Evolutionary conservation across 2,888 invertebrate genomes (phyloP).

Genomic region (Pinctada fucata): DNA sequence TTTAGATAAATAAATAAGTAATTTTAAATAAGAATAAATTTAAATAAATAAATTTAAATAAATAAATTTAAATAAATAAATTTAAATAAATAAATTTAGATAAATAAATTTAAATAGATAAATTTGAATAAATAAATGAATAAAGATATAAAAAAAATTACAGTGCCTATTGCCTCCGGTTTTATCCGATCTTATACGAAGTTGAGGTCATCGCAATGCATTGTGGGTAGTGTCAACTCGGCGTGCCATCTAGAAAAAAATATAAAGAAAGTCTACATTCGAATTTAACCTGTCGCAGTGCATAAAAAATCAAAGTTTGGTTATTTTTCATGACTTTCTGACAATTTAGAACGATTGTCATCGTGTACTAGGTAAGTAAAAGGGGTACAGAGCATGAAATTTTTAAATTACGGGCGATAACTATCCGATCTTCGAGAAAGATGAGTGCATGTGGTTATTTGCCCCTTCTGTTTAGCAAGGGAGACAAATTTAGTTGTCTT

Average conservation of each 20-base stretch:
- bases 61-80: too few species aligned
- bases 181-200: background rate
- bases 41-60: too few species aligned
- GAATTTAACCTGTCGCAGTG: background rate
- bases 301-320: background rate
- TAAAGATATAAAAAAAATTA: background rate
- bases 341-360: background rate
- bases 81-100: too few species aligned
- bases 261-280: conserved; percentile 13
- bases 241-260: conserved; percentile 51
- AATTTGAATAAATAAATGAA: background rate
- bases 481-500: conserved; percentile 47
- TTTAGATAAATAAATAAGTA: background rate
- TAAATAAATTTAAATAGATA: background rate
- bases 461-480: conserved; percentile 53
- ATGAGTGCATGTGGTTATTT: conserved; percentile 46
- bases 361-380: background rate
- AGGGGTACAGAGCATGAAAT: background rate
- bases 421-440: conserved; percentile 22
- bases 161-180: background rate
- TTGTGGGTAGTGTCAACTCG: conserved; percentile 48
- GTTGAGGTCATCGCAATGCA: conserved; percentile 36
- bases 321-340: background rate
- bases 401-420: conserved; percentile 40
- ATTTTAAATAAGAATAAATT: too few species aligned